Base-by-base conservation (phyloP, 2,797 vertebrate species). In the Enteromius argenteus region DNA sequence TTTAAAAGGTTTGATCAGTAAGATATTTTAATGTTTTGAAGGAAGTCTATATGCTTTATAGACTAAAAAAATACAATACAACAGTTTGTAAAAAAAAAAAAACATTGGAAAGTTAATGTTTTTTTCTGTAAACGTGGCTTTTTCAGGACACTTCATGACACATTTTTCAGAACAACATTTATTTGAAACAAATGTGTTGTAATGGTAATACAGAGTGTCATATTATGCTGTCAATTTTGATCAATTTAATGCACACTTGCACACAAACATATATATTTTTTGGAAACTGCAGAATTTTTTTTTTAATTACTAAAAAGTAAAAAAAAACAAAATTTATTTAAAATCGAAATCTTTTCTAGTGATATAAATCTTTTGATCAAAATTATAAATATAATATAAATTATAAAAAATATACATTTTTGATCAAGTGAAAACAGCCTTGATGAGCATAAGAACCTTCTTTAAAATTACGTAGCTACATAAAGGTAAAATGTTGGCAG, bases 21-120 rank as follows among this genome's bases (percentile, higher is more conserved):
- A 68, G 37, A 42, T 39, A 9, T n/a, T 68, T 68, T n/a, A n/a
- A 68, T 23, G 39, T 69, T 44, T 39, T 68, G 21, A 68, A 68
- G 23, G 21, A 7, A 44, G 1, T 44, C 3, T 21, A 7, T 42
- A 3, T 27, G n/a, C 39, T 23, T 23, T 5, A n/a, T n/a, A n/a
- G n/a, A n/a, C n/a, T n/a, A 44, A 42, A 23, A 4, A 66, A 49
- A 39, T 3, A 5, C 10, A 39, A 5, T 23, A 14, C 14, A 69
- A 23, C 11, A 42, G 37, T 15, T 49, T 49, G 27, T 27, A 27
- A 27, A 27, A 27, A 27, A 27, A 27, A 27, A 27, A 27, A 27
- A 37, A 67, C 5, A 21, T 66, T 19, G 15, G 2, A 8, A 42
- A 42, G 39, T 42, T 10, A 42, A 42, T 44, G 27, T 44, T 44